Percentiles rank a stretch among this genome's conserved stretches.
These are phyloP conservation scores for Eubasilissa splendida DNA, from an alignment of 2,888 invertebrate genomes.

Conservation along the genomic window DNA sequence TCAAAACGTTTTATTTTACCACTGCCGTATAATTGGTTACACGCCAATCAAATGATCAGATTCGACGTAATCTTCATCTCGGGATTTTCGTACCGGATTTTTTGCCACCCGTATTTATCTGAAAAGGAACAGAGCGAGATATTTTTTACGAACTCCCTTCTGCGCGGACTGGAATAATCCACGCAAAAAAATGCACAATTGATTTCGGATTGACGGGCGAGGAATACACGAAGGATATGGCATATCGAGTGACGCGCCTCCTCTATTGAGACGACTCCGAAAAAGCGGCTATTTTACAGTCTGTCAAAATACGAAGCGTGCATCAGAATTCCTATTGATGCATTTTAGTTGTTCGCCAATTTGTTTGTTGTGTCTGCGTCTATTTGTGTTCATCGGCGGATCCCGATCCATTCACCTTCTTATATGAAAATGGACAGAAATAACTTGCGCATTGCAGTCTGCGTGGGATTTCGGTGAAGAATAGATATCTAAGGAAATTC, in stretches of 20 bases:
- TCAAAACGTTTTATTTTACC: constrained; percentile 7
- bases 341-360: constrained; percentile 11
- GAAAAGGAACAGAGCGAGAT: neutral
- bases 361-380: constrained; percentile 9
- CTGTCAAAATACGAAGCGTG: constrained; percentile 9
- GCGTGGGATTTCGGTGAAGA: too few relatives aligned
- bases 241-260: neutral
- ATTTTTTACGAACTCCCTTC: neutral
- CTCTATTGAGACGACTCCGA: neutral
- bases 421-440: neutral
- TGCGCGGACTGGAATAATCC: neutral
- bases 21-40: neutral
- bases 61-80: neutral
- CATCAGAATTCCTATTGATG: neutral
- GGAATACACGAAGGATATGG: too few relatives aligned
- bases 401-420: neutral
- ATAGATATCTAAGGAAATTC: too few relatives aligned
- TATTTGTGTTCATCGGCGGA: neutral
- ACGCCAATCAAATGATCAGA: constrained; percentile 18
- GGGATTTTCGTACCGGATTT: neutral
- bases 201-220: neutral
- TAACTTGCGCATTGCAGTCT: neutral
- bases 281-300: neutral
- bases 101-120: neutral
- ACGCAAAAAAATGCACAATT: constrained; percentile 7